Base-by-base conservation (phyloP, 2,113 vertebrate species). In the Tetraodon nigroviridis region DNA sequence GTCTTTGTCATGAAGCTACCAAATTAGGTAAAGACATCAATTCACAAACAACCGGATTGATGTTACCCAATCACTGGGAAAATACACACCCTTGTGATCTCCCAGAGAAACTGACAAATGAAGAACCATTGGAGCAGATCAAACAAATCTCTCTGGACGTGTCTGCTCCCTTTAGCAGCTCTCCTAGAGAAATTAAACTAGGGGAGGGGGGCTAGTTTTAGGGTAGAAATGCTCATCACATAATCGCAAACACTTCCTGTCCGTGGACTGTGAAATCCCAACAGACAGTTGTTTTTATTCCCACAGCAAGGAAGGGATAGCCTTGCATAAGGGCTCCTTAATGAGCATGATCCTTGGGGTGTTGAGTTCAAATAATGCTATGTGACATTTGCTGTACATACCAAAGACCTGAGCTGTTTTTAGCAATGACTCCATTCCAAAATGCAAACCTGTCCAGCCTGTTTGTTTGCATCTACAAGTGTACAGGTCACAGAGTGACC, bases 321-420 rank as follows among this genome's bases (percentile, higher is more conserved):
- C 52, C 74, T 70, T 69, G 63, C 60, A 67, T 82, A 76, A 87
- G 74, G 69, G 78, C 32, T 79, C 44, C 54, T 79, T 87, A 87
- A 88, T 79, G 75, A 88, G 60, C 58, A 77, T 44, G 49, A 61
- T 61, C 65, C 60, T 70, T 55, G 5, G 51, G 55, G 59, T 37
- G 18, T 69, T 73, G 21, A 66, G 52, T 77, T 53, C 69, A 44
- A 79, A 60, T 85, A 87, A 89, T 79, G 44, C 61, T 61, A 75
- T 49, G 41, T 85, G 86, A 87, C 86, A 77, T 85, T 72, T 81
- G 78, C 79, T 83, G 69, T 71, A 74, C 67, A 21, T 87, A 67
- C n/a, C 60, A 68, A 51, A 81, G 76, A 80, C 67, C 62, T 75
- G 67, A 70, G 63, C 59, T 67, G 65, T 68, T 79, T 84, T 76